Evolutionary conservation across 2,797 vertebrate genomes (phyloP), one percentile per base, ranked within the genome.

Genomic region (Gymnoscopelus braueri): DNA sequence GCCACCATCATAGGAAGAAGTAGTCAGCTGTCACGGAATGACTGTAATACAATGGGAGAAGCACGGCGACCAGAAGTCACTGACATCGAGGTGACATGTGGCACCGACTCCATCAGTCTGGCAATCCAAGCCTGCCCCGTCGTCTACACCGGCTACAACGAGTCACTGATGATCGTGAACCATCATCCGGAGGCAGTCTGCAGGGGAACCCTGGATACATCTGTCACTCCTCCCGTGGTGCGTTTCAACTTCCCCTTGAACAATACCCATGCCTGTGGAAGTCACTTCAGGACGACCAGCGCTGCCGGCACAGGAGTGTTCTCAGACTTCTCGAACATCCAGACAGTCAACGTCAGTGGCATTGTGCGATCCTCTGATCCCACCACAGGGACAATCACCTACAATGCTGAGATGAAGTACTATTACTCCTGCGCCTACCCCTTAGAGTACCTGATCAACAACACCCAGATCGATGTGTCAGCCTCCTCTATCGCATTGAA

Each of bases 81-180:
- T 49, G 94, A 94, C 67, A 94, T 95, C 2, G 4, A 75, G 5
- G 93, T 94, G 71, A 0, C 50, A 2, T 95, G 94, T 50, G 93
- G 94, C 12, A 92, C 93, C 10, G 77, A 87, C 19, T 78, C 85
- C 65, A 92, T 95, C 35, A 52, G 50, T 2, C 74, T 93, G 54
- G 75, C 78, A 0, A 83, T 93, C 69, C 77, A 76, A 64, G 67
- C 88, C 58, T 93, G 91, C 59, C 91, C 91, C 15, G 84, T 82
- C 19, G 53, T 87, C 12, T 91, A 79, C 74, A 77, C 80, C 2
- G 91, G 91, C 65, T 91, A 89, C 80, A 93, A 92, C 3, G 88
- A 90, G 67, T 78, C 80, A 3, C 72, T 79, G 14, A 79, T 93
- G 51, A 75, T 78, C 56, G 69, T 91, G 61, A 93, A 93, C 66